phyloP scores from a whole-genome alignment of 1,140 invertebrate genomes.

The Aphelenchoides fujianensis region DNA sequence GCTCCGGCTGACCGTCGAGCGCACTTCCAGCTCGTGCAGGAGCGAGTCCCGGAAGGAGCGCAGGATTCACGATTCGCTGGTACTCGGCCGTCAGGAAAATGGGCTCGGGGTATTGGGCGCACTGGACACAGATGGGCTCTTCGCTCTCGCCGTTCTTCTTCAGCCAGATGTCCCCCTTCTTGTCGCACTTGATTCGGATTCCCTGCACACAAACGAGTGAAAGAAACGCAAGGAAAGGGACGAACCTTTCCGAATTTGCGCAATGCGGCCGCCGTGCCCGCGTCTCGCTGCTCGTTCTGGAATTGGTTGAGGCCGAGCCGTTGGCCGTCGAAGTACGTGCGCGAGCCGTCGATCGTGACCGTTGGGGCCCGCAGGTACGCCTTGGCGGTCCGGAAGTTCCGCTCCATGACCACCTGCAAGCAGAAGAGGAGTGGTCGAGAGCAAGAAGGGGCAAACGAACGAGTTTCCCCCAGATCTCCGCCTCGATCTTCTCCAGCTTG shows the following conservation, averaged over 20 bases:
- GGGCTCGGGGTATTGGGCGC: conserved; percentile 26
- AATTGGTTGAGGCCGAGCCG: conserved; percentile 25
- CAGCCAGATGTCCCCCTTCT: conserved; percentile 26
- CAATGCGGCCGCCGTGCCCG: conserved; percentile 17
- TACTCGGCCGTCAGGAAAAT: conserved; percentile 23
- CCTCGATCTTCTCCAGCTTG: conserved; percentile 28
- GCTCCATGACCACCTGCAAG: conserved; percentile 35
- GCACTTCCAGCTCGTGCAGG: conserved; percentile 16
- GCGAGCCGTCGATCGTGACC: conserved; percentile 23
- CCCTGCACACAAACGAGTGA: conserved; percentile 4
- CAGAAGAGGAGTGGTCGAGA: neutral
- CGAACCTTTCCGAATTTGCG: conserved; percentile 14
- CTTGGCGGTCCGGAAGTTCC: conserved; percentile 31
- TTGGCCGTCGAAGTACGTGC: conserved; percentile 23
- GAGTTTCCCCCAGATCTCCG: conserved; percentile 32
- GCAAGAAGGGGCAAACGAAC: neutral
- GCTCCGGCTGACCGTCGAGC: neutral
- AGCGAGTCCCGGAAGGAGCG: conserved; percentile 27
- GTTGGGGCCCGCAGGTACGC: conserved; percentile 21
- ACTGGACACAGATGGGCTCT: conserved; percentile 17
- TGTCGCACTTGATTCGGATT: conserved; percentile 16
- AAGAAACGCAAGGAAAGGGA: neutral
- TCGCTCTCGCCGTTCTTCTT: conserved; percentile 17
- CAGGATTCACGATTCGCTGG: conserved; percentile 20
- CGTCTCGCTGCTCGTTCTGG: conserved; percentile 16